Evolutionary conservation across 2,797 vertebrate genomes (phyloP).

Genomic region (Crax fasciolata): DNA sequence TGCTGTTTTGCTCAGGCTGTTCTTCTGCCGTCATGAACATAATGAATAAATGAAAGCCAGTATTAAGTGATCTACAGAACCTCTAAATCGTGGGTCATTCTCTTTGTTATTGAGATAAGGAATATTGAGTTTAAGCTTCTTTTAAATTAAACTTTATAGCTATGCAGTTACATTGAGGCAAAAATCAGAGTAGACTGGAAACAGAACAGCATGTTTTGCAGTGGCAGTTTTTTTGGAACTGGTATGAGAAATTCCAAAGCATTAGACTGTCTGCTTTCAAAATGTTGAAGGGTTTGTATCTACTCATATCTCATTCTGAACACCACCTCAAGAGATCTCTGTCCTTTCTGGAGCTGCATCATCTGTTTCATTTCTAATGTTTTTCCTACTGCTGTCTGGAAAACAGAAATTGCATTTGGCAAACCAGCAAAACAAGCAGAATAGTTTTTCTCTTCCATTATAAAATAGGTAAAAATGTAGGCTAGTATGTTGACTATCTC

Average conservation of each 20-base stretch:
- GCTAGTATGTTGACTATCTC: slow-evolving; percentile 23
- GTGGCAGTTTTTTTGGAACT: not conserved
- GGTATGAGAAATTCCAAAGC: not conserved
- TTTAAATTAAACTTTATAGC: not conserved
- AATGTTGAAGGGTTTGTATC: not conserved
- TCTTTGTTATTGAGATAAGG: not conserved
- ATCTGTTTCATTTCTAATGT: not conserved
- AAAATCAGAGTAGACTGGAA: not conserved
- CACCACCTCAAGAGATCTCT: not conserved
- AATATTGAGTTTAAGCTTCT: not conserved
- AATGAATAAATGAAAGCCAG: too few relatives aligned
- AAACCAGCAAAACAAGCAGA: not conserved
- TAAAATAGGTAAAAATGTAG: not conserved
- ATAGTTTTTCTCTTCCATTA: not conserved
- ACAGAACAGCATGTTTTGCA: not conserved
- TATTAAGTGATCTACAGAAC: not conserved
- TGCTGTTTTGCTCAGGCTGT: not conserved
- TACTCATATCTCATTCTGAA: not conserved
- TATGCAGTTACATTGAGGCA: not conserved
- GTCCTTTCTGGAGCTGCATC: not conserved
- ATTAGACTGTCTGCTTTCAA: not conserved
- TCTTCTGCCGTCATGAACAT: not conserved
- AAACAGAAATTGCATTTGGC: not conserved
- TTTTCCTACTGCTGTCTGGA: not conserved
- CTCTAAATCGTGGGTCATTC: slow-evolving; percentile 24